Evolutionary conservation across 1,140 invertebrate genomes (phyloP).

Genomic region (Philopotamus ludificatus): DNA sequence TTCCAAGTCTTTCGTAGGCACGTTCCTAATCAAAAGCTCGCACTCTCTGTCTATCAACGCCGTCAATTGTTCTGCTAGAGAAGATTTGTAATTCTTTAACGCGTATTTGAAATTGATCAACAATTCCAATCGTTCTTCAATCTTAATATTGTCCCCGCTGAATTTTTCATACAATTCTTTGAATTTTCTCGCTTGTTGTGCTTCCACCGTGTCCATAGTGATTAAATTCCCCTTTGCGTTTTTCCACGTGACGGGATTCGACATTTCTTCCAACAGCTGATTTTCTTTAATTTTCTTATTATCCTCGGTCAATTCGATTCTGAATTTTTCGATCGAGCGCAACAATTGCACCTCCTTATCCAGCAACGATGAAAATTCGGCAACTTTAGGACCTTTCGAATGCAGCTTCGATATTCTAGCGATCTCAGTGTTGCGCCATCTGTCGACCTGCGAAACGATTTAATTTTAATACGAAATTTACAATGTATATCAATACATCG

Average conservation of each 20-base stretch:
- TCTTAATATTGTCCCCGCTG: slow-evolving; percentile 49
- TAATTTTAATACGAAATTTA: background rate
- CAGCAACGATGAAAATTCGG: slow-evolving; percentile 61
- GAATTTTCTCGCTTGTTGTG: slow-evolving; percentile 63
- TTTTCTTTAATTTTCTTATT: slow-evolving; percentile 56
- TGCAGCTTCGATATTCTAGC: slow-evolving; percentile 57
- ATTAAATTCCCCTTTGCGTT: slow-evolving; percentile 59
- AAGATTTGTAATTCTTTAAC: slow-evolving; percentile 57
- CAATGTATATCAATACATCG: background rate
- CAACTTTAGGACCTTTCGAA: slow-evolving; percentile 59
- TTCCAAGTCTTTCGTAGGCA: slow-evolving; percentile 53
- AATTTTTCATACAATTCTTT: slow-evolving; percentile 61
- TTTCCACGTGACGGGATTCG: slow-evolving; percentile 62
- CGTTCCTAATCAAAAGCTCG: slow-evolving; percentile 56
- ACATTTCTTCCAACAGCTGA: slow-evolving; percentile 61
- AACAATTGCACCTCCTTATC: slow-evolving; percentile 66
- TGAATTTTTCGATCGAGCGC: slow-evolving; percentile 60
- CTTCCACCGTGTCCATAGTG: slow-evolving; percentile 65
- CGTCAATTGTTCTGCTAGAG: slow-evolving; percentile 57
- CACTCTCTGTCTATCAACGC: slow-evolving; percentile 63
- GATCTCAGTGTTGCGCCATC: slow-evolving; percentile 63
- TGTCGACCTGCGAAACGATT: slow-evolving; percentile 54
- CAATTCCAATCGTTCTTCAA: slow-evolving; percentile 58
- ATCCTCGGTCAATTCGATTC: slow-evolving; percentile 57
- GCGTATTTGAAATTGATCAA: slow-evolving; percentile 59